Conservation (phyloP, 2,797 vertebrate species). For the Characodon lateralis region DNA sequence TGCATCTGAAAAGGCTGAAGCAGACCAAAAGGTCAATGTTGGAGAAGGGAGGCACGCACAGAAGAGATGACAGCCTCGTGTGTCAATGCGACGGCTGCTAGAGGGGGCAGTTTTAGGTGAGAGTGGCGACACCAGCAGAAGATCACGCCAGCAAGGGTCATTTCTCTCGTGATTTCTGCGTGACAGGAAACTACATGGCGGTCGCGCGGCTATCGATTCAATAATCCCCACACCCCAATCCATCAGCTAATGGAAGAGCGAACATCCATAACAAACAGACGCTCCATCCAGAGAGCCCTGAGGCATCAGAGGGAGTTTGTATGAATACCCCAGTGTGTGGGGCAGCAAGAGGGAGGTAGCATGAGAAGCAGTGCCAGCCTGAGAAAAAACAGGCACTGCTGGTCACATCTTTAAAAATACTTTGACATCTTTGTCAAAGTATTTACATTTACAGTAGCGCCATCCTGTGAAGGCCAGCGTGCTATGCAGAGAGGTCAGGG, state of each 20-base stretch:
- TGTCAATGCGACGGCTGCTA: conserved; percentile 45
- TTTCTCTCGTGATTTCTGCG: conserved; percentile 63
- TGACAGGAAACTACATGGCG: conserved; percentile 65
- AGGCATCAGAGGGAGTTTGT: conserved; percentile 14
- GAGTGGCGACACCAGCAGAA: conserved; percentile 28
- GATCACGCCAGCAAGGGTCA: conserved; percentile 63
- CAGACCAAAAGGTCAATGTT: conserved; percentile 57
- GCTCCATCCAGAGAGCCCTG: conserved; percentile 34
- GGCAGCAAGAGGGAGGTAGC: conserved; percentile 1
- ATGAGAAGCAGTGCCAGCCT: conserved; percentile 10
- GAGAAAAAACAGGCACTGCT: conserved; percentile 16
- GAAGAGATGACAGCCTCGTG: conserved; percentile 61
- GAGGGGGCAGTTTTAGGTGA: conserved; percentile 33
- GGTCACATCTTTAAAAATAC: conserved; percentile 5
- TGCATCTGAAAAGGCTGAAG: conserved; percentile 43
- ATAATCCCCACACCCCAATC: conserved; percentile 44
- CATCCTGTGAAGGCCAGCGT: conserved; percentile 14
- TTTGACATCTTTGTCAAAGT: background rate
- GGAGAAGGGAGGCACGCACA: conserved; percentile 45
- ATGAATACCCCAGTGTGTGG: conserved; percentile 12
- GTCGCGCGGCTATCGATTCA: conserved; percentile 63
- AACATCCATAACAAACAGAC: conserved; percentile 35
- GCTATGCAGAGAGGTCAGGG: conserved; percentile 21
- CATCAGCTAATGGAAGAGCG: conserved; percentile 72
- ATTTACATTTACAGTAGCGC: background rate